Base-by-base conservation (phyloP, 2,797 vertebrate species). In the Nothura maculosa region DNA sequence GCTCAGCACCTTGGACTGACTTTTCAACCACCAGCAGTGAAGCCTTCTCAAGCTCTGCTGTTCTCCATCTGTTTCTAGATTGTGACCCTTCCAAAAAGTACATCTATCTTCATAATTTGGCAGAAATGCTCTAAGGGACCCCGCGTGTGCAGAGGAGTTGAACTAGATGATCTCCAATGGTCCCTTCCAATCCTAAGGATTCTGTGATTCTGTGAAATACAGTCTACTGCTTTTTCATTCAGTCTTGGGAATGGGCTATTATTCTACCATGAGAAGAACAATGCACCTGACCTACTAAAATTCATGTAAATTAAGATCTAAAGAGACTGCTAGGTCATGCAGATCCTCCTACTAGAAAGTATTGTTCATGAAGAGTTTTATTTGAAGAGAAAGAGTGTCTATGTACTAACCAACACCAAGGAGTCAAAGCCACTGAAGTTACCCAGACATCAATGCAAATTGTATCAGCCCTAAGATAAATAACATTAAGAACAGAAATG, bases 381-480 rank as follows among this genome's bases (percentile, higher is more conserved):
- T 57, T 47, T 76, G 32, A 67, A 92, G 3, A 38, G 38, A 60
- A 74, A 75, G 27, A 17, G 38, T 30, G 34, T n/a, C 27, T 27
- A 22, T 18, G 6, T 20, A n/a, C 6, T 20, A 40, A 86, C 62
- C 40, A 60, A 45, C 21, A 20, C 19, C 52, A 36, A 78, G 48
- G 19, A 27, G 5, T 32, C 60, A 68, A 67, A 66, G 50, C 14
- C 60, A 34, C 38, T 38, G 28, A 83, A 90, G 19, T 61, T 62
- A 83, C 19, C 22, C 32, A 10, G 47, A 80, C 22, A 90, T 86
- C 42, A 67, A 47, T 63, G 72, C 38, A 81, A 75, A 60, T 30
- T 61, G 32, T 34, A 24, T 50, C 47, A 38, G 34, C 64, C 20
- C 15, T 38, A 88, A 87, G 90, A 78, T 68, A 90, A 67, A 54